phyloP scores from a whole-genome alignment of 2,797 vertebrate genomes.

The Aplochiton taeniatus region DNA sequence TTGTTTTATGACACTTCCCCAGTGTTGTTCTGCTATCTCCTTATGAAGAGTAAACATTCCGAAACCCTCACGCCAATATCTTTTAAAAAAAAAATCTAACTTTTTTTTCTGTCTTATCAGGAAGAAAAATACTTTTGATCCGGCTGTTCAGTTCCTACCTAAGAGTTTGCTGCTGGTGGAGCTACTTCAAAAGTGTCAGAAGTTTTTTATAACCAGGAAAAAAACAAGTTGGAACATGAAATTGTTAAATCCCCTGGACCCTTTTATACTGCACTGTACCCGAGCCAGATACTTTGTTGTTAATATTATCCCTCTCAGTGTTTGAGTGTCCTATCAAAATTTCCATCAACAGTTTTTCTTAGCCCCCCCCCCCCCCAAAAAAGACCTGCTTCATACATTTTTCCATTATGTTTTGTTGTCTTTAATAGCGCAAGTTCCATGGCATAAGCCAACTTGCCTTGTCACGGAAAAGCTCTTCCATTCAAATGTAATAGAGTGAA shows the following conservation, averaged over 20 bases:
- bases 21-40: slow-evolving; percentile 11
- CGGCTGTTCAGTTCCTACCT: slow-evolving; percentile 25
- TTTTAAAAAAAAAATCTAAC: no score
- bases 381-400: slow-evolving; percentile 48
- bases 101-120: slow-evolving; percentile 22
- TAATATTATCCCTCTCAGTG: slow-evolving; percentile 46
- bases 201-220: slow-evolving; percentile 49
- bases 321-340: slow-evolving; percentile 53
- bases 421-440: slow-evolving; percentile 44
- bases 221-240: slow-evolving; percentile 50
- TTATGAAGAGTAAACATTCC: slow-evolving; percentile 11
- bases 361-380: slow-evolving; percentile 20
- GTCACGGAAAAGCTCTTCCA: slow-evolving; percentile 53
- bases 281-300: slow-evolving; percentile 50
- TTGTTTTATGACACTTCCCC: background rate
- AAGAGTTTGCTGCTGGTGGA: slow-evolving; percentile 21
- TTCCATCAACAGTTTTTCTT: slow-evolving; percentile 55
- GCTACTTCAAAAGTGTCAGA: slow-evolving; percentile 39
- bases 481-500: slow-evolving; percentile 9
- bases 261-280: slow-evolving; percentile 43
- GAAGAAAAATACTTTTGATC: no score
- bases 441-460: slow-evolving; percentile 32
- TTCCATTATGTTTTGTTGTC: slow-evolving; percentile 57
- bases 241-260: slow-evolving; percentile 66
- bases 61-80: slow-evolving; percentile 6